Percentiles rank a stretch among this genome's conserved stretches.
Evolutionary conservation across 2,797 vertebrate species (phyloP).

Genomic region (Falco novaeseelandiae): DNA sequence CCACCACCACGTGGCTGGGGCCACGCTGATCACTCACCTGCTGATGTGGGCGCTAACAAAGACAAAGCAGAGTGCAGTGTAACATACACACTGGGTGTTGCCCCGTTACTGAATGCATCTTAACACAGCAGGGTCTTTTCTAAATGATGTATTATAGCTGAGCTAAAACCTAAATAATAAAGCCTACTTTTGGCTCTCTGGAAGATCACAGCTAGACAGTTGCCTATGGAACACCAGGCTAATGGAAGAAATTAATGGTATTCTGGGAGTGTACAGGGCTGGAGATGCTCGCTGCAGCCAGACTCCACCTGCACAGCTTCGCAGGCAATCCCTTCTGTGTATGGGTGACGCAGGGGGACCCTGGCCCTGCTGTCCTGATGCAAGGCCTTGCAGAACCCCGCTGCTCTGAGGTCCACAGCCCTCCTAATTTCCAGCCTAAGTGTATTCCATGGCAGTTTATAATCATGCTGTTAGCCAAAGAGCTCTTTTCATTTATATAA

Average conservation of each 20-base stretch:
- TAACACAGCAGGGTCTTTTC: not conserved
- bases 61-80: not conserved
- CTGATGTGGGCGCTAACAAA: not conserved
- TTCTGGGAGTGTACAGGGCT: not conserved
- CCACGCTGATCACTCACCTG: not conserved
- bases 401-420: not conserved
- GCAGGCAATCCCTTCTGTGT: not conserved
- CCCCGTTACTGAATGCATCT: not conserved
- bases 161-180: constrained; percentile 1
- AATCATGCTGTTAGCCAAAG: not conserved
- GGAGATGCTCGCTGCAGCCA: not conserved
- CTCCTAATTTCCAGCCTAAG: not conserved
- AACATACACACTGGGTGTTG: not conserved
- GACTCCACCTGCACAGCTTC: not conserved
- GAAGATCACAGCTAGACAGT: not conserved
- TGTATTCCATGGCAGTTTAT: not conserved
- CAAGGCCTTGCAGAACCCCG: not conserved
- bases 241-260: not conserved
- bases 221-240: not conserved
- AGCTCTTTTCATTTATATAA: not conserved
- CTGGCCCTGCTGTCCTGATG: not conserved
- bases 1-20: not conserved
- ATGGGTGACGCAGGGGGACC: not conserved
- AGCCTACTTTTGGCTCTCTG: not conserved
- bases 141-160: not conserved